Percentiles rank a stretch among this genome's conserved stretches.
Evolutionary conservation across 2,797 vertebrate genomes (phyloP).

Genomic region (Sebastes paucispinis): DNA sequence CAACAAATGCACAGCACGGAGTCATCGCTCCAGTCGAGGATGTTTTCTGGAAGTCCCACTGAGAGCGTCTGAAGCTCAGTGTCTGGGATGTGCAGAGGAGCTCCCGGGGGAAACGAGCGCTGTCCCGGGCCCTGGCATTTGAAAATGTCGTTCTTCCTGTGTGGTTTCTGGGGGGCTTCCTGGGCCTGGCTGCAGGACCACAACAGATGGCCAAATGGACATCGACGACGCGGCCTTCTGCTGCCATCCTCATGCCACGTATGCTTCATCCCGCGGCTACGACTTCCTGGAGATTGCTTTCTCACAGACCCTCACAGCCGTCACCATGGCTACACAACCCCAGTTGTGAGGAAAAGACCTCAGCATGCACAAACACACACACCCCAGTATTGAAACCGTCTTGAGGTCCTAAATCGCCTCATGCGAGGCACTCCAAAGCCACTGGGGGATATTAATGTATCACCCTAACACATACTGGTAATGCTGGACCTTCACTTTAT

Average conservation of each 20-base stretch:
- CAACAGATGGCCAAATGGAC: conserved; percentile 85
- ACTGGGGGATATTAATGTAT: conserved; percentile 42
- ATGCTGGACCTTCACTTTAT: conserved; percentile 1
- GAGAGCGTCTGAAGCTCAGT: conserved; percentile 54
- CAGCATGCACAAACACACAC: background rate
- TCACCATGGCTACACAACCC: conserved; percentile 71
- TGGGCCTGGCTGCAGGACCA: conserved; percentile 64
- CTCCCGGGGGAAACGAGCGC: conserved; percentile 42
- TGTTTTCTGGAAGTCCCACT: conserved; percentile 55
- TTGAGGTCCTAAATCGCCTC: conserved; percentile 30
- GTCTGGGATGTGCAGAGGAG: conserved; percentile 51
- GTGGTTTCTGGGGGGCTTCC: conserved; percentile 65
- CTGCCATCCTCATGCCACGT: conserved; percentile 81
- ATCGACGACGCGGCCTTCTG: conserved; percentile 79
- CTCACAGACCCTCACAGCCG: conserved; percentile 71
- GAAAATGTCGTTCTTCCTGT: conserved; percentile 63
- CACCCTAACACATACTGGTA: conserved; percentile 26
- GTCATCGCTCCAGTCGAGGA: conserved; percentile 45
- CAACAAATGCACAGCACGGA: conserved; percentile 65
- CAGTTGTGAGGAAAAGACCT: conserved; percentile 43
- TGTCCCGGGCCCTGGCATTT: conserved; percentile 65
- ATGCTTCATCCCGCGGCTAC: conserved; percentile 81
- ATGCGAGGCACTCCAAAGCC: conserved; percentile 30
- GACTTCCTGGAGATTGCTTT: conserved; percentile 79
- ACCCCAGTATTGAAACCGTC: conserved; percentile 20